Percentiles rank a stretch among this genome's conserved stretches.
These are phyloP conservation scores for Hypselothyrea guttata DNA, from an alignment of 2,888 invertebrate genomes.

Conservation along the genomic window DNA sequence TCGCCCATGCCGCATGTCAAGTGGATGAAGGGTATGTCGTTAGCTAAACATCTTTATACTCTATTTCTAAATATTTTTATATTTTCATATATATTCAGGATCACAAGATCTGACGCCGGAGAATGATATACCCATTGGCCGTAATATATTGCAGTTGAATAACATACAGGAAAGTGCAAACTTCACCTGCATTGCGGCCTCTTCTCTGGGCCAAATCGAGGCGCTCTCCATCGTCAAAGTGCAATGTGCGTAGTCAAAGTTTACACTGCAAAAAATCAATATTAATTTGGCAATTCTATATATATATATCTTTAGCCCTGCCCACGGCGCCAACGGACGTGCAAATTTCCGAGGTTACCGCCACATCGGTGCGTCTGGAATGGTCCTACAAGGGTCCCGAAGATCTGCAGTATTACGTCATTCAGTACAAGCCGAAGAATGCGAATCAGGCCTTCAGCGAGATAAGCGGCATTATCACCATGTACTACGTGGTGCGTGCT, in stretches of 20 bases:
- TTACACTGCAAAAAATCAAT: neutral
- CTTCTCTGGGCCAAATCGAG: constrained; percentile 96
- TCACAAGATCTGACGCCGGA: constrained; percentile 93
- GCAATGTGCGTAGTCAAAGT: constrained; percentile 89
- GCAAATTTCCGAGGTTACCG: constrained; percentile 95
- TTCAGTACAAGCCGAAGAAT: constrained; percentile 97
- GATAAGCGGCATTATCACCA: constrained; percentile 95
- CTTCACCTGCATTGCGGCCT: constrained; percentile 98
- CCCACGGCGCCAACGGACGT: constrained; percentile 96
- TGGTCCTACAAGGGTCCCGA: constrained; percentile 96
- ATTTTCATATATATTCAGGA: constrained; percentile 79
- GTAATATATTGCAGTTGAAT: constrained; percentile 92
- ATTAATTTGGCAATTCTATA: neutral
- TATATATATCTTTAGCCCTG: constrained; percentile 85
- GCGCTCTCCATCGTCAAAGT: constrained; percentile 94
- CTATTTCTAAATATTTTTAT: neutral
- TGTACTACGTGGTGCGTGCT: constrained; percentile 94
- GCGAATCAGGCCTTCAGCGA: constrained; percentile 95
- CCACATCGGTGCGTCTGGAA: constrained; percentile 94
- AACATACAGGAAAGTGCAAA: constrained; percentile 96
- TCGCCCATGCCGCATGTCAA: constrained; percentile 99
- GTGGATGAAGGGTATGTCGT: constrained; percentile 90
- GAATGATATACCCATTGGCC: constrained; percentile 92
- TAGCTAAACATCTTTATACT: neutral
- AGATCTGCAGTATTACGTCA: constrained; percentile 97